Evolutionary conservation across 1,140 invertebrate genomes (phyloP), one percentile per base, ranked within the genome.

Genomic region (Aphaenogaster rudis): DNA sequence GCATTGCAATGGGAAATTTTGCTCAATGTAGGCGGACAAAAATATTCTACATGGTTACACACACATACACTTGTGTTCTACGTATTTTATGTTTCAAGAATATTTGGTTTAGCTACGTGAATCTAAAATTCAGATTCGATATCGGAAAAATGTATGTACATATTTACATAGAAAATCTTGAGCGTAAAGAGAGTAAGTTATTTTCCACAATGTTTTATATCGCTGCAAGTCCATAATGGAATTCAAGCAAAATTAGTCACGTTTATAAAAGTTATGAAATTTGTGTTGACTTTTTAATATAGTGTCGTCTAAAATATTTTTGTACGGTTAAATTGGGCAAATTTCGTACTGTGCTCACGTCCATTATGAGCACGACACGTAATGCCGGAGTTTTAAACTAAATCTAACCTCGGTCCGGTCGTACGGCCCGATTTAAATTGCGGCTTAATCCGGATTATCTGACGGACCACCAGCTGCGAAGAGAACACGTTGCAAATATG

Each of bases 391-490:
- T 85, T 87, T 90, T 94, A 93, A 94, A 94, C 93, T 91, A 90
- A 92, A 93, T 91, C 92, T 93, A 94, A 94, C 93, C 81, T 42
- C 72, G 72, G 69, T 42, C 67, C 54, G 59, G 36, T 80, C 50
- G 61, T 52, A 28, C 57, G 50, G 54, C 11, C 88, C 89, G 82
- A 92, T 94, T 94, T 91, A 89, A 93, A 92, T 90, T 84, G 91
- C 71, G 89, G 91, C 91, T 92, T 89, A 93, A 94, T 93, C 89
- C 91, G 88, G 93, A 93, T 94, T 88, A 92, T 67, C 88, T 28
- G 57, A 80, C 39, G 69, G 42, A 36, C 80, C 77, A 67, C 74
- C 90, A 87, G 87, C 91, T 87, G 91, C 77, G 71, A 66, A 21
- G 33, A 48, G 78, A 39, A 59, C 66, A 67, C 76, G 67, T 57